Evolutionary conservation across 2,888 invertebrate genomes (phyloP).

Genomic region (Leptura quadrifasciata): DNA sequence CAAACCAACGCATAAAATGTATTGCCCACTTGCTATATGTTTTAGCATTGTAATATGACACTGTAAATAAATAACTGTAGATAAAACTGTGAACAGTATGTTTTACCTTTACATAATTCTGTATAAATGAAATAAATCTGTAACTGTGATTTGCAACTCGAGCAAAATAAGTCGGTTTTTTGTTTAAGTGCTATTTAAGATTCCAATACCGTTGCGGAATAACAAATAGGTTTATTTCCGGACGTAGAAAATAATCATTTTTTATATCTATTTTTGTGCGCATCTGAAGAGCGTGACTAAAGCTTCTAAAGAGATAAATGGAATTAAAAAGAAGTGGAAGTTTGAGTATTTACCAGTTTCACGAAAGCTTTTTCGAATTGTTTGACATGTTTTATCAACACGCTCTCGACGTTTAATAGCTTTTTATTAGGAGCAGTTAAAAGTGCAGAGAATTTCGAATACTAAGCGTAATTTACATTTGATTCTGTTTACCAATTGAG

Average conservation of each 20-base stretch:
- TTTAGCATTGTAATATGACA: too few relatives aligned
- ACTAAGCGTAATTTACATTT: neutral
- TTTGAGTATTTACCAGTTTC: neutral
- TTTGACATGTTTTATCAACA: neutral
- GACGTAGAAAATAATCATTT: neutral
- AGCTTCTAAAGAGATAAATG: neutral
- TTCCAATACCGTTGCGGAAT: neutral
- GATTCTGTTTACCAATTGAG: neutral
- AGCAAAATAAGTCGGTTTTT: neutral
- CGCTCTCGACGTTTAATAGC: neutral
- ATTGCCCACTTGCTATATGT: too few relatives aligned
- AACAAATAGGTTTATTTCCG: neutral
- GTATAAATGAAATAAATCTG: neutral
- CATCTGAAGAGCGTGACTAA: neutral
- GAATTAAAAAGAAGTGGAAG: neutral
- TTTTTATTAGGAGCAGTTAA: neutral
- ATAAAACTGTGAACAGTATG: too few relatives aligned
- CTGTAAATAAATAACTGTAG: too few relatives aligned
- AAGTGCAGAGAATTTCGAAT: neutral
- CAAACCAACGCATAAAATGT: too few relatives aligned
- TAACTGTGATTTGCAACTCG: neutral
- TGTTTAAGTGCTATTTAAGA: neutral
- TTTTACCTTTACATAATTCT: too few relatives aligned
- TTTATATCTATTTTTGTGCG: neutral
- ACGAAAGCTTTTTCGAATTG: neutral